Base-by-base conservation (phyloP, 2,113 vertebrate species). In the Promerops cafer region DNA sequence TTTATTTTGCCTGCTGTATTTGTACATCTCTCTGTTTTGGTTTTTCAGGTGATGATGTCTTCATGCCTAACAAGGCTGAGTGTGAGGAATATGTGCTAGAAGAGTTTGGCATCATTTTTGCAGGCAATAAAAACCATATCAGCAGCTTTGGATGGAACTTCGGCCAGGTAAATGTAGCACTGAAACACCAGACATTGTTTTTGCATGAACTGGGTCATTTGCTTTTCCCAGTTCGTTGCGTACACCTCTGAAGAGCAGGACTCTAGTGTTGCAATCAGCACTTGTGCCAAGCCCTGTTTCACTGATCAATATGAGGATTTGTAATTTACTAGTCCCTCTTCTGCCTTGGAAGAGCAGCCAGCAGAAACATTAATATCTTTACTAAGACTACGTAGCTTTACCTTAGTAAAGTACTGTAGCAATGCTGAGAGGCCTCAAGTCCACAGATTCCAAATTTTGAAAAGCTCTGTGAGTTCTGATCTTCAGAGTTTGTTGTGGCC, bases 11-110 rank as follows among this genome's bases (percentile, higher is more conserved):
- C 70, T 88, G 81, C 63, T 27, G 0, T 94, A 22, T 50, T 87
- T 84, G 45, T 35, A 84, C 20, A 35, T 78, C 42, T 17, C 56
- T 82, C 35, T 89, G 17, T 13, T 94, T 93, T 82, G 77, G 10
- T 60, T 91, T 94, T 96, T 64, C 79, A 99, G 99, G 63, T 23
- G 99, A 99, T 95, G 89, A 54, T 6, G 99, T 99, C 81, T 99
- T 97, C 94, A 74, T 99, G 97, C 13, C 86, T 6, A 95, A 92
- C 9, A 86, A 97, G 0, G 87, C 91, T 3, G 97, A 99, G 72
- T 97, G 97, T 53, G 56, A 97, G 71, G 99, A 99, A 45, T 99
- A 99, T 6, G 98, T 99, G 57, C 96, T 98, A 80, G 98, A 98
- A 74, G 98, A 99, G 75, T 92, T 98, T 4, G 99, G 99, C 14